phyloP scores from a whole-genome alignment of 2,797 vertebrate genomes.

The Siniperca obscura region DNA sequence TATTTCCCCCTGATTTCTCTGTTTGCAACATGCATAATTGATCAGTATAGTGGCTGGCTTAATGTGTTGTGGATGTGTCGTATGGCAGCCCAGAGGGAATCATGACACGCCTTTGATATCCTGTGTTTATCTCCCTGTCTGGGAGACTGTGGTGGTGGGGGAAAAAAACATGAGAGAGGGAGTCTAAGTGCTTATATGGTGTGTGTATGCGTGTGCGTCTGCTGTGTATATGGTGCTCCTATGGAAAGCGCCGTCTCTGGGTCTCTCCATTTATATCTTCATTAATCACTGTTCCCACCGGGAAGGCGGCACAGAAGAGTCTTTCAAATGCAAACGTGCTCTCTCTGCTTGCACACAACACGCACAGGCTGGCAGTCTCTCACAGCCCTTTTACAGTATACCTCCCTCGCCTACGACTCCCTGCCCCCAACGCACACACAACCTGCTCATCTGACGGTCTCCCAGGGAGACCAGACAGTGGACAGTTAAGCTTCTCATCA shows the following conservation, averaged over 20 bases:
- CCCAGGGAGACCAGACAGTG: conserved; percentile 73
- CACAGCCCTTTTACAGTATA: conserved; percentile 65
- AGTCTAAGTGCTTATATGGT: conserved; percentile 42
- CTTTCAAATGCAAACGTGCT: conserved; percentile 78
- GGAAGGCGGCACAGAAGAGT: conserved; percentile 65
- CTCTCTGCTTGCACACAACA: conserved; percentile 55
- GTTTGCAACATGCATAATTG: conserved; percentile 74
- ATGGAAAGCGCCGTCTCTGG: conserved; percentile 65
- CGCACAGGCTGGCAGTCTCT: conserved; percentile 53
- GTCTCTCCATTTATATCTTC: conserved; percentile 74
- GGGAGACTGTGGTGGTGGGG: conserved; percentile 56
- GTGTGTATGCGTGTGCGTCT: conserved; percentile 15
- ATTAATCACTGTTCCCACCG: conserved; percentile 78
- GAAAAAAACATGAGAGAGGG: conserved; percentile 52
- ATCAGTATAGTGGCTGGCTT: conserved; percentile 64
- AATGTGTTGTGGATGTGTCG: conserved; percentile 66
- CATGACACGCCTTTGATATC: conserved; percentile 75
- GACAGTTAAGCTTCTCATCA: conserved; percentile 73
- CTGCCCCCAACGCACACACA: conserved; percentile 51
- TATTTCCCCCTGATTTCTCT: conserved; percentile 42
- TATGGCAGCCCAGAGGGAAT: conserved; percentile 66
- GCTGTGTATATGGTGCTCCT: conserved; percentile 56
- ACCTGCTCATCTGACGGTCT: conserved; percentile 55
- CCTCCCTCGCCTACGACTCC: conserved; percentile 43
- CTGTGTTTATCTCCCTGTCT: conserved; percentile 73